Percentiles rank a stretch among this genome's conserved stretches.
Evolutionary conservation across 2,113 vertebrate genomes (phyloP).

Genomic region (Dasypus novemcinctus): DNA sequence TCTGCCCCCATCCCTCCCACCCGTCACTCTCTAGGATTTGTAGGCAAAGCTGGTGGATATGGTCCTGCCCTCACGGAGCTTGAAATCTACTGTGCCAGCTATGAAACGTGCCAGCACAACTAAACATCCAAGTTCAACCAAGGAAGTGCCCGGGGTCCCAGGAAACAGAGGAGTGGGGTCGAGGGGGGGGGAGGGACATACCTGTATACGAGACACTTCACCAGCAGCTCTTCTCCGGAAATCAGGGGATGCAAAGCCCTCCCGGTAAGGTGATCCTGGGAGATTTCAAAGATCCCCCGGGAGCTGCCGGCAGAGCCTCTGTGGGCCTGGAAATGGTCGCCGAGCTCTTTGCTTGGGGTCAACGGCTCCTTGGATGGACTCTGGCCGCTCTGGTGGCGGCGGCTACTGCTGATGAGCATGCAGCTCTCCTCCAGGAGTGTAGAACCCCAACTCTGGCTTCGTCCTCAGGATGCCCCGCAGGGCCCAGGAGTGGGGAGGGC

Average conservation of each 20-base stretch:
- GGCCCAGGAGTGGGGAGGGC: no score
- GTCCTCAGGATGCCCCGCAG: neutral
- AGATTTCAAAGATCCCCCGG: neutral
- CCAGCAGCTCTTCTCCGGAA: accelerated
- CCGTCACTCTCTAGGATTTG: neutral
- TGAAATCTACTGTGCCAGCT: no score
- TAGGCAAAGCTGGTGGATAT: no score
- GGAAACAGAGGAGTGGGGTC: neutral
- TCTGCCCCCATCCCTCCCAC: no score
- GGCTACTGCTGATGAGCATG: neutral
- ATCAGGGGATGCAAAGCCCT: accelerated
- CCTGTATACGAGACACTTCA: neutral
- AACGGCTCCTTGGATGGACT: neutral
- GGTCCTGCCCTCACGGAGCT: neutral
- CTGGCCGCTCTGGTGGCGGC: neutral
- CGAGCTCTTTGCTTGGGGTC: neutral
- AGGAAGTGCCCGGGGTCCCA: neutral
- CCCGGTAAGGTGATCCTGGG: accelerated
- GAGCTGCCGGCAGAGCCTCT: accelerated
- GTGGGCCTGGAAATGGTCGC: no score
- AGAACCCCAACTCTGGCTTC: no score
- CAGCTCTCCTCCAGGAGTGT: neutral
- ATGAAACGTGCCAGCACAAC: neutral
- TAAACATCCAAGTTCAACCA: accelerated
- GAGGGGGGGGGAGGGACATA: no score